Conservation (phyloP, 2,888 invertebrate species). For the Zaprionus bogoriensis region DNA sequence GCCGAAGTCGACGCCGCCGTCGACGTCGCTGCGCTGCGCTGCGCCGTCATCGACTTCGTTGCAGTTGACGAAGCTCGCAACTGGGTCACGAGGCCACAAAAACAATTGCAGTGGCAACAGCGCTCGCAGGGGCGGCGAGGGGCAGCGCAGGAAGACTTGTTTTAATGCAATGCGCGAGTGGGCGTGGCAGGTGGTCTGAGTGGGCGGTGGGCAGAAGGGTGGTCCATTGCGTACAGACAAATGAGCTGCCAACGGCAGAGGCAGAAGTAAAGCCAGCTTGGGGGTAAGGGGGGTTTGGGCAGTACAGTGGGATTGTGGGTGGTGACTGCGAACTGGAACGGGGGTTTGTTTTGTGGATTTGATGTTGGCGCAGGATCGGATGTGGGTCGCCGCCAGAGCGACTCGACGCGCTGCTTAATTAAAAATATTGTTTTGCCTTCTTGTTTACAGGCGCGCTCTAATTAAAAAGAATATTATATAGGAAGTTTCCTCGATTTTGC, state of each 20-base stretch:
- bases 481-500: no score
- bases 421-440: constrained; percentile 33
- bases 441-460: constrained; percentile 7
- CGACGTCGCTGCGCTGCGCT: constrained; percentile 17
- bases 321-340: neutral
- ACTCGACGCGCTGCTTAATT: constrained; percentile 26
- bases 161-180: constrained; percentile 53
- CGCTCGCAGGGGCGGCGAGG: neutral
- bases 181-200: constrained; percentile 1
- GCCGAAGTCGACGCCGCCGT: constrained; percentile 10
- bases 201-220: neutral
- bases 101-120: constrained; percentile 62
- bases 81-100: constrained; percentile 80
- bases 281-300: neutral
- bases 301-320: neutral
- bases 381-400: constrained; percentile 21
- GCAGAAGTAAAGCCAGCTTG: neutral
- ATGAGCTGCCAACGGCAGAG: constrained; percentile 7
- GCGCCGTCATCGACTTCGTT: constrained; percentile 41
- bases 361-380: constrained; percentile 10
- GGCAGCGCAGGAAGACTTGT: constrained; percentile 15
- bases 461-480: constrained; percentile 20
- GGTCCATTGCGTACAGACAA: constrained; percentile 19
- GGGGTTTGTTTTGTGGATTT: constrained; percentile 5
- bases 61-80: constrained; percentile 74